These are phyloP conservation scores for Trididemnum nubilum DNA, from an alignment of 23 tunicate genomes.

Conservation along the genomic window DNA sequence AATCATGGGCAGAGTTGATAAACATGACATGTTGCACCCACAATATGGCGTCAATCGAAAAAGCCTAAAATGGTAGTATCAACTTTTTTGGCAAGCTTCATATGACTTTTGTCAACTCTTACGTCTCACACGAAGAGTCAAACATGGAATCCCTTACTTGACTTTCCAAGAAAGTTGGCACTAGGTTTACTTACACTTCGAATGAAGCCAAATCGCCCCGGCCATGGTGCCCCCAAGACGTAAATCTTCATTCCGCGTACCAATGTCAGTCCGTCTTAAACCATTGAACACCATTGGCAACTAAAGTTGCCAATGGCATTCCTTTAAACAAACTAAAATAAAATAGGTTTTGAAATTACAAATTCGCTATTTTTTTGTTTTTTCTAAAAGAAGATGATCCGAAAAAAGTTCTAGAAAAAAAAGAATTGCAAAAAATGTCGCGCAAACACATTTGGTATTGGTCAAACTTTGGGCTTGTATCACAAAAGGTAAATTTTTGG, in stretches of 20 bases:
- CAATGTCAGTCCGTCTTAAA: slow-evolving; percentile 3
- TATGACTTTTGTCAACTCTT: slow-evolving; percentile 9
- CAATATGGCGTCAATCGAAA: slow-evolving; percentile 16
- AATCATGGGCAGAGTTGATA: slow-evolving; percentile 22
- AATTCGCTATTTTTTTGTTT: too few species aligned
- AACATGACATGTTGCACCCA: not conserved
- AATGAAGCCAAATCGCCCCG: not conserved
- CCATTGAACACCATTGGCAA: too few species aligned
- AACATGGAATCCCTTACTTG: not conserved
- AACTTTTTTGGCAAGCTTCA: slow-evolving; percentile 21
- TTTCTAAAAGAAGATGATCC: too few species aligned
- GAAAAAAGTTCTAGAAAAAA: too few species aligned
- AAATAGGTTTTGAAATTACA: too few species aligned
- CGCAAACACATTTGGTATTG: too few species aligned
- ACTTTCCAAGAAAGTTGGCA: slow-evolving; percentile 6
- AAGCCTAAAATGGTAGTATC: slow-evolving; percentile 14
- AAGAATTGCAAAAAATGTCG: too few species aligned
- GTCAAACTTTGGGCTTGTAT: too few species aligned
- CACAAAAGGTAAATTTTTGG: too few species aligned
- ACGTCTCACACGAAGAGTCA: not conserved
- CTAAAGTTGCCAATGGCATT: too few species aligned
- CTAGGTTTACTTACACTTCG: slow-evolving; percentile 23
- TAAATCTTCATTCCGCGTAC: not conserved
- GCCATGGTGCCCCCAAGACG: slow-evolving; percentile 10
- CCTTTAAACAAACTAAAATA: too few species aligned